phyloP scores from a whole-genome alignment of 2,888 invertebrate genomes.

The Matsumyia berberina region DNA sequence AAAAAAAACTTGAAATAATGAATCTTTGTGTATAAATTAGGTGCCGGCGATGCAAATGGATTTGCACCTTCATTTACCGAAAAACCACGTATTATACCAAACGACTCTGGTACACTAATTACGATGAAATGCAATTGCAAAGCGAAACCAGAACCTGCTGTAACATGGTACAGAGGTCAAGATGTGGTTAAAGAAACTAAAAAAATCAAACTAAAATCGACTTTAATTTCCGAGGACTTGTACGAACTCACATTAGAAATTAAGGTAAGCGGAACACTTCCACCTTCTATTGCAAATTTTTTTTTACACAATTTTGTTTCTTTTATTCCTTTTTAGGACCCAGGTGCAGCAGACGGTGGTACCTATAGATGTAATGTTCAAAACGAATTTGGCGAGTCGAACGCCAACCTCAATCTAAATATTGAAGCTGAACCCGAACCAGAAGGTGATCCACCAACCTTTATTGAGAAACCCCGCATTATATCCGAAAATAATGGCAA shows the following conservation, averaged over 20 bases:
- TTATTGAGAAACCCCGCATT: conserved; percentile 95
- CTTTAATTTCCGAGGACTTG: conserved; percentile 91
- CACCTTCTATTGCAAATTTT: not conserved
- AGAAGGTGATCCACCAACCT: conserved; percentile 96
- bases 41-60: conserved; percentile 94
- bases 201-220: conserved; percentile 92
- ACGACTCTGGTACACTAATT: conserved; percentile 97
- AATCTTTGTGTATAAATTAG: conserved; percentile 85
- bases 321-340: conserved; percentile 87
- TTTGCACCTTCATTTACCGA: conserved; percentile 98
- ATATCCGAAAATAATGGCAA: conserved; percentile 93
- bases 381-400: conserved; percentile 98
- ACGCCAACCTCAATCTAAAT: conserved; percentile 97
- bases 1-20: conserved; percentile 45
- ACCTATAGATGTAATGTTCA: conserved; percentile 96
- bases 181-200: conserved; percentile 93
- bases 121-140: conserved; percentile 98
- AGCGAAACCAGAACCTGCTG: conserved; percentile 96
- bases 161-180: conserved; percentile 97
- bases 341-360: conserved; percentile 92
- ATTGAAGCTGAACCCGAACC: conserved; percentile 98
- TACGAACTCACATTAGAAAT: conserved; percentile 93
- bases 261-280: conserved; percentile 85
- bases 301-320: no score
- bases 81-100: conserved; percentile 99